Conservation (phyloP, 2,797 vertebrate genomes). For the Aselliscus stoliczkanus region DNA sequence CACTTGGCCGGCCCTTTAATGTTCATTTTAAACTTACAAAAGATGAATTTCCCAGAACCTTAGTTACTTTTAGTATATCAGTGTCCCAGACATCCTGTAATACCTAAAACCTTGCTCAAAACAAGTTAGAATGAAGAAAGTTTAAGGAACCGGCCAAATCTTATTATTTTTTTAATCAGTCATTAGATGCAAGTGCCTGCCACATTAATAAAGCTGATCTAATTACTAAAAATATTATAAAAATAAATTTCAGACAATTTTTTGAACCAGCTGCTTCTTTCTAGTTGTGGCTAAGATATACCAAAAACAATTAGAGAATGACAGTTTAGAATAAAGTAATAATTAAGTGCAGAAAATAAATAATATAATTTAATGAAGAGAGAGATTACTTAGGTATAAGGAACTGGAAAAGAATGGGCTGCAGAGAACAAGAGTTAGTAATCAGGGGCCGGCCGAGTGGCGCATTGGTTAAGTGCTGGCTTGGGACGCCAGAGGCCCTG, state of each 20-base stretch:
- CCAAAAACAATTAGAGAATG: neutral
- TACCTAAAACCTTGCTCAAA: conserved; percentile 26
- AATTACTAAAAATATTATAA: neutral
- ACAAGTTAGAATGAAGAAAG: neutral
- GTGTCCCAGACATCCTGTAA: neutral
- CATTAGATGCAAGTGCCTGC: neutral
- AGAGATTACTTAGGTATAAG: neutral
- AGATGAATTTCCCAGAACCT: neutral
- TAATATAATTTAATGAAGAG: neutral
- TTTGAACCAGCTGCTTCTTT: neutral
- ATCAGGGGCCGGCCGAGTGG: no score
- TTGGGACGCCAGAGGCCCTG: no score
- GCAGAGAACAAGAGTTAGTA: neutral
- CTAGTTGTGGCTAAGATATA: neutral
- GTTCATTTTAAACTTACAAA: neutral
- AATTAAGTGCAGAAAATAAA: neutral
- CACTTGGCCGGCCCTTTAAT: no score
- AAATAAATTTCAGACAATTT: conserved; percentile 13
- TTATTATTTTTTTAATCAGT: neutral
- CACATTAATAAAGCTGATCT: neutral
- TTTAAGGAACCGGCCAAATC: neutral
- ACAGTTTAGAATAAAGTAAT: neutral
- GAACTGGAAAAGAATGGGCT: neutral
- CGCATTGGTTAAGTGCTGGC: no score
- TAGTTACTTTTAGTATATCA: neutral